A percentile compares a stretch with the other conserved stretches of the same genome.
Evolutionary conservation across 2,888 invertebrate genomes (phyloP).

Genomic region (Nephrotoma appendiculata): DNA sequence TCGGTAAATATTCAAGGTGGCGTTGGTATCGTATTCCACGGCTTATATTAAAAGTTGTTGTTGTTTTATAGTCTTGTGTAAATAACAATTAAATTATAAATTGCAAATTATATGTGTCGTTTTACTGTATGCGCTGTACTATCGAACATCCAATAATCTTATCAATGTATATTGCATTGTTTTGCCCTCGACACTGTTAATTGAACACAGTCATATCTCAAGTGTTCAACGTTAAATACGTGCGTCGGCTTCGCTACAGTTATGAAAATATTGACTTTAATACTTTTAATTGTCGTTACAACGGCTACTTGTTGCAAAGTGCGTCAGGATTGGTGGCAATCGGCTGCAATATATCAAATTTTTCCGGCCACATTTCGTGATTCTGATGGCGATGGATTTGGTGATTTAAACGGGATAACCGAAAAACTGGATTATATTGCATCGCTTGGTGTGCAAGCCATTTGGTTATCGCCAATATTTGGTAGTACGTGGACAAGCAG

Average conservation of each 20-base stretch:
- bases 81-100: neutral
- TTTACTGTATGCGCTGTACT: neutral
- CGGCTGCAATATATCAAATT: constrained; percentile 50
- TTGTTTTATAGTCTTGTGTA: neutral
- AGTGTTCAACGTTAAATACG: neutral
- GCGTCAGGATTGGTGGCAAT: neutral
- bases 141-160: neutral
- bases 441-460: constrained; percentile 48
- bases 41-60: constrained; percentile 13
- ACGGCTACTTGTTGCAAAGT: neutral
- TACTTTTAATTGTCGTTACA: neutral
- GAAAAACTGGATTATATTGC: constrained; percentile 38
- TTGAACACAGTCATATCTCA: neutral
- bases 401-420: constrained; percentile 60
- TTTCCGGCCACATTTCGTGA: constrained; percentile 78
- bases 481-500: constrained; percentile 61
- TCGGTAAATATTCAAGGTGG: constrained; percentile 39
- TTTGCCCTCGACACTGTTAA: neutral
- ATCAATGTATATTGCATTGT: neutral
- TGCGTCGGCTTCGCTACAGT: neutral
- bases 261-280: neutral
- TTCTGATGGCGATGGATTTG: constrained; percentile 66
- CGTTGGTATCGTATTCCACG: constrained; percentile 28
- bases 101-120: neutral
- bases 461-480: constrained; percentile 63